Evolutionary conservation across 2,113 vertebrate species (phyloP).

Genomic region (Plotosus lineatus): DNA sequence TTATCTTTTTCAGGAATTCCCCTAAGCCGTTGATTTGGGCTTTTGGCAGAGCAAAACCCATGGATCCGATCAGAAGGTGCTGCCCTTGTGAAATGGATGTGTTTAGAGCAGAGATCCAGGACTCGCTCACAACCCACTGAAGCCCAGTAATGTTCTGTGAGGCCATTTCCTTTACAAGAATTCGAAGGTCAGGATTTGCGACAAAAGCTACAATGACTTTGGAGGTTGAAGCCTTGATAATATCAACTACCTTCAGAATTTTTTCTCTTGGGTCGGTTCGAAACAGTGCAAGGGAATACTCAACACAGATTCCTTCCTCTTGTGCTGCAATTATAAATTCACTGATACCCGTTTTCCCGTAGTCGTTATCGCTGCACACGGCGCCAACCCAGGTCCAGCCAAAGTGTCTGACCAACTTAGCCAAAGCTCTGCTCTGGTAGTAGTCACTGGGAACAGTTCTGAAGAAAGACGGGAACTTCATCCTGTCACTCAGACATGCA

Average conservation of each 20-base stretch:
- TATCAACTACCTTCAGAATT: constrained; percentile 62
- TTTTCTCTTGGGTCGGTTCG: constrained; percentile 61
- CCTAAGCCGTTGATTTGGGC: constrained; percentile 54
- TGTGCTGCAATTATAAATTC: constrained; percentile 66
- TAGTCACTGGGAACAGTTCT: constrained; percentile 46
- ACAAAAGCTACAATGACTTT: constrained; percentile 73
- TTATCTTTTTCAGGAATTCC: constrained; percentile 53
- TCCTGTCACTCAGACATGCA: constrained; percentile 37
- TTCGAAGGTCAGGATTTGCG: constrained; percentile 58
- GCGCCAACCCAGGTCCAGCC: constrained; percentile 45
- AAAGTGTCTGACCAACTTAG: constrained; percentile 29
- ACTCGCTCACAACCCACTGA: constrained; percentile 32
- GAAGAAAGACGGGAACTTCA: constrained; percentile 42
- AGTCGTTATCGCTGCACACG: constrained; percentile 40
- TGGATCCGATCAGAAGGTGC: constrained; percentile 54
- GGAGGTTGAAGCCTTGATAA: constrained; percentile 67
- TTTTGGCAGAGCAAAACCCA: constrained; percentile 62
- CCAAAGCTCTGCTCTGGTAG: constrained; percentile 37
- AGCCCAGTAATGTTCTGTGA: constrained; percentile 14
- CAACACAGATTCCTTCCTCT: constrained; percentile 71
- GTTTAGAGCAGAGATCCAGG: constrained; percentile 59
- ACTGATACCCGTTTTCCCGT: constrained; percentile 52
- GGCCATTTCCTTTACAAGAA: constrained; percentile 56
- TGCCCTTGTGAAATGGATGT: constrained; percentile 51
- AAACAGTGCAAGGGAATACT: constrained; percentile 70